Evolutionary conservation across 2,888 invertebrate species (phyloP).

Genomic region (Hyposoter didymator): DNA sequence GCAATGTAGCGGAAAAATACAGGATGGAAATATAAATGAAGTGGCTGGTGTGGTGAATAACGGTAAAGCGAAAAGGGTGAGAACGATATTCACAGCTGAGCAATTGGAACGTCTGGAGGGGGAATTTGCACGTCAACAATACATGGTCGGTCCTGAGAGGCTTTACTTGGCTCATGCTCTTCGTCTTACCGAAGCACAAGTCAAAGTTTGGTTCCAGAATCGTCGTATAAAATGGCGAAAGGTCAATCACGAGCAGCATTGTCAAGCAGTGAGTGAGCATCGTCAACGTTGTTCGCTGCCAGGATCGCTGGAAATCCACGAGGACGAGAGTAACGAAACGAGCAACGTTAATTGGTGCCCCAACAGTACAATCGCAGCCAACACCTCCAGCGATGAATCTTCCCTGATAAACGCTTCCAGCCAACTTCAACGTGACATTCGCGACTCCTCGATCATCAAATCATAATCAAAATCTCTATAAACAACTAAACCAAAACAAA

Average conservation of each 20-base stretch:
- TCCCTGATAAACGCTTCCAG: slow-evolving; percentile 32
- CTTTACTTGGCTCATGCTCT: slow-evolving; percentile 95
- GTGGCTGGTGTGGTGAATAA: slow-evolving; percentile 78
- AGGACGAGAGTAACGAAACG: slow-evolving; percentile 83
- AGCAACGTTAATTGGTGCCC: slow-evolving; percentile 82
- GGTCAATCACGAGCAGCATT: slow-evolving; percentile 96
- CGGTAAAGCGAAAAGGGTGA: slow-evolving; percentile 92
- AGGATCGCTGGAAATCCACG: slow-evolving; percentile 83
- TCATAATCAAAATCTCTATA: slow-evolving; percentile 44
- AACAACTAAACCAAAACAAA: slow-evolving; percentile 23
- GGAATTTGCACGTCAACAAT: slow-evolving; percentile 98
- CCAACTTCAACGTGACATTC: slow-evolving; percentile 45
- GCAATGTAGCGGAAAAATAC: slow-evolving; percentile 56
- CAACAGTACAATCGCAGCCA: slow-evolving; percentile 29
- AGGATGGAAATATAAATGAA: slow-evolving; percentile 65
- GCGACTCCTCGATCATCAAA: slow-evolving; percentile 55
- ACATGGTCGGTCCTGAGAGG: slow-evolving; percentile 98
- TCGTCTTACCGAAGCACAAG: slow-evolving; percentile 95
- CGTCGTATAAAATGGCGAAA: slow-evolving; percentile 98
- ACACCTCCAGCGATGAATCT: slow-evolving; percentile 40
- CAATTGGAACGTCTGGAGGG: slow-evolving; percentile 97
- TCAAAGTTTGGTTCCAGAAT: slow-evolving; percentile 89
- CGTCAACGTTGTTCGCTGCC: slow-evolving; percentile 80
- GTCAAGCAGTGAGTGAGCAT: slow-evolving; percentile 90
- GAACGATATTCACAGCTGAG: slow-evolving; percentile 98